Conservation (phyloP, 2,113 vertebrate genomes). For the Tiliqua scincoides region DNA sequence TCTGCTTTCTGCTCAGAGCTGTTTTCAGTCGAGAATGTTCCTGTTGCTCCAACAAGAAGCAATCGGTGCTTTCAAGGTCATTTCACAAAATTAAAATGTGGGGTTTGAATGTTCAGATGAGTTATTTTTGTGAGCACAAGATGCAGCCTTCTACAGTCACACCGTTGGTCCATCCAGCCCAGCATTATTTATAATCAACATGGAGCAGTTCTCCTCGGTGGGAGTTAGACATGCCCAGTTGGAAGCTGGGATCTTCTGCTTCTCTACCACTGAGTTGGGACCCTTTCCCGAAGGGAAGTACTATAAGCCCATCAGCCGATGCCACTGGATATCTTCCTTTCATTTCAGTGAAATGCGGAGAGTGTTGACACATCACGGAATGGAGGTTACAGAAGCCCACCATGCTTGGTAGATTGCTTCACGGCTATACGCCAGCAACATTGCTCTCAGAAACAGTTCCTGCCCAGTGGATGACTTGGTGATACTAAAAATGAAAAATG, state of each 20-base stretch:
- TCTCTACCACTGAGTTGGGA: no score
- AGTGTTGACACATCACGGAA: neutral
- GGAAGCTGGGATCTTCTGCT: no score
- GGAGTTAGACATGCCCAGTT: no score
- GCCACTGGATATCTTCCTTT: neutral
- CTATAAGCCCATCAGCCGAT: neutral
- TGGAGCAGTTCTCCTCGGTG: no score
- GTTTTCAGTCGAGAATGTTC: slow-evolving; percentile 15
- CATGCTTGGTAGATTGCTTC: neutral
- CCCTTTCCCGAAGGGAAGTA: no score
- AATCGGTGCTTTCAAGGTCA: slow-evolving; percentile 1
- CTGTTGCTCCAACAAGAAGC: slow-evolving; percentile 12
- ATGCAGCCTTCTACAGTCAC: neutral
- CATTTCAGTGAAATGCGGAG: neutral
- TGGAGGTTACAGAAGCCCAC: neutral
- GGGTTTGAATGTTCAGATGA: slow-evolving; percentile 42
- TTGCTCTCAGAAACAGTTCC: neutral
- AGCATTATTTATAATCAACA: no score
- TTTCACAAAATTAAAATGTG: slow-evolving; percentile 14
- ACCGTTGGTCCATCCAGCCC: no score
- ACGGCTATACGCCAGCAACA: neutral
- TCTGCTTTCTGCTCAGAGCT: slow-evolving; percentile 15
- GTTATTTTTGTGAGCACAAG: neutral
- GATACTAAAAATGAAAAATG: slow-evolving; percentile 8
- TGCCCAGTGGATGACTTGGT: neutral